These are phyloP conservation scores for Sinopyrophorus schimmeli DNA, from an alignment of 2,888 invertebrate genomes.

Conservation along the genomic window DNA sequence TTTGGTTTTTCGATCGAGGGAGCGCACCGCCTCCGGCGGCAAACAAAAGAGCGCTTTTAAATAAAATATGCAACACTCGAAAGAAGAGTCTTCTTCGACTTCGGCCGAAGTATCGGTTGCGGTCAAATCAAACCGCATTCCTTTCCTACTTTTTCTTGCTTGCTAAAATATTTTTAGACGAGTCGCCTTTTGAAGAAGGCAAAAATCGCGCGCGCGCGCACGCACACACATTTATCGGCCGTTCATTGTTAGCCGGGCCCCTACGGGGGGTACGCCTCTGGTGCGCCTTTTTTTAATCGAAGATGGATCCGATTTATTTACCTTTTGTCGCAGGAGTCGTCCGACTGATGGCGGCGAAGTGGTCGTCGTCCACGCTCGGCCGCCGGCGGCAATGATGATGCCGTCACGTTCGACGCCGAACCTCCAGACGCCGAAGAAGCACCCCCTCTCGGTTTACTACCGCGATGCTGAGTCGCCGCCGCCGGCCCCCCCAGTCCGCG, in stretches of 20 bases:
- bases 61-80: background rate
- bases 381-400: constrained; percentile 50
- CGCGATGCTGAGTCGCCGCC: constrained; percentile 60
- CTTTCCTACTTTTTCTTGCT: constrained; percentile 28
- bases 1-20: too few relatives aligned
- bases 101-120: constrained; percentile 19
- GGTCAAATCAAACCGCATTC: constrained; percentile 38
- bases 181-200: too few relatives aligned
- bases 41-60: too few relatives aligned
- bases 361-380: constrained; percentile 34
- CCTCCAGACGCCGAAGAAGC: constrained; percentile 45
- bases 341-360: constrained; percentile 48
- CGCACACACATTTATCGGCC: too few relatives aligned
- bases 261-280: too few relatives aligned
- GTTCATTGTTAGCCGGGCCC: too few relatives aligned
- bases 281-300: too few relatives aligned
- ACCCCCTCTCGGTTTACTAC: constrained; percentile 42
- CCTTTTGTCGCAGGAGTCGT: constrained; percentile 39
- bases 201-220: too few relatives aligned
- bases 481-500: constrained; percentile 66
- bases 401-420: constrained; percentile 58
- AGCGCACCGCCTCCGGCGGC: too few relatives aligned
- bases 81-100: background rate
- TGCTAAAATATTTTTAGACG: constrained; percentile 26
- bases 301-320: too few relatives aligned